Percentiles rank a stretch among this genome's conserved stretches.
phyloP scores from a whole-genome alignment of 2,888 invertebrate genomes.

The Orthosia gracilis region DNA sequence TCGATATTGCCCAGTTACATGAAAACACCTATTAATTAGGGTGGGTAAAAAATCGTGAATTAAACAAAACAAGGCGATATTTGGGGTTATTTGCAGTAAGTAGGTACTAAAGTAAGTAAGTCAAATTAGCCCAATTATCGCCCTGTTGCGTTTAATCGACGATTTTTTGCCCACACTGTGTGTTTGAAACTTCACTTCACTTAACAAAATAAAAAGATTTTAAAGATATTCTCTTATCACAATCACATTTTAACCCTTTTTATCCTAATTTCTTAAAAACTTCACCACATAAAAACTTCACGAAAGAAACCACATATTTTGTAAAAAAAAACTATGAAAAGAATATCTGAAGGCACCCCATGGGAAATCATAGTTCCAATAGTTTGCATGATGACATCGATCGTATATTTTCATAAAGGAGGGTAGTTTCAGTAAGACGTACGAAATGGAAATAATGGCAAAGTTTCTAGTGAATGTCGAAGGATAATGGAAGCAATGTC shows the following conservation, averaged over 20 bases:
- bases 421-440: slow-evolving; percentile 62
- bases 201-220: not conserved
- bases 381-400: slow-evolving; percentile 77
- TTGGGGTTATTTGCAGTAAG: too few relatives aligned
- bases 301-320: slow-evolving; percentile 29
- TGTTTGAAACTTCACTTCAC: not conserved
- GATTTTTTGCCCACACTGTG: too few relatives aligned
- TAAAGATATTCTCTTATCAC: not conserved
- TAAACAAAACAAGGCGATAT: too few relatives aligned
- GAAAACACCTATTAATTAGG: too few relatives aligned
- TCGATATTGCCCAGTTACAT: too few relatives aligned
- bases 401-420: slow-evolving; percentile 79
- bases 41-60: too few relatives aligned
- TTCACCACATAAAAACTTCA: slow-evolving; percentile 28
- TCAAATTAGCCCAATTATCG: too few relatives aligned
- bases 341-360: slow-evolving; percentile 60
- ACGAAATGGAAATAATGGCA: slow-evolving; percentile 57
- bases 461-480: slow-evolving; percentile 44
- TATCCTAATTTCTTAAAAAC: not conserved
- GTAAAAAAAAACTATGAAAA: slow-evolving; percentile 57
- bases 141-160: too few relatives aligned
- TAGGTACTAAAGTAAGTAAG: too few relatives aligned
- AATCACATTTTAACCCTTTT: not conserved
- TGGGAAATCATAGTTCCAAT: slow-evolving; percentile 79
- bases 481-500: slow-evolving; percentile 43